Percentiles rank a stretch among this genome's conserved stretches.
Evolutionary conservation across 2,888 invertebrate species (phyloP).

Genomic region (Pegoplata infirma): DNA sequence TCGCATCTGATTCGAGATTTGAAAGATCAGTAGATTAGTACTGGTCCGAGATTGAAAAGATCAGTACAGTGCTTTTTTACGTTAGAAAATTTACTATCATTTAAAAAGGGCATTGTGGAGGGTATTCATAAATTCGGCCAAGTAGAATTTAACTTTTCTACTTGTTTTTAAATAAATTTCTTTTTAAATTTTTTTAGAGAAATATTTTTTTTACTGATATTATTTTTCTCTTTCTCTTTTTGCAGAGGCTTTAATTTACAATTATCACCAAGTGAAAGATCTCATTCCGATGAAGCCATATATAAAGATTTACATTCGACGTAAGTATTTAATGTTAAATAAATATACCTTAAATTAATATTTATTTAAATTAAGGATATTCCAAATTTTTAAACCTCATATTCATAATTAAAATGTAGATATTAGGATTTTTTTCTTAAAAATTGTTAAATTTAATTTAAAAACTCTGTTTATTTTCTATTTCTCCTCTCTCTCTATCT

Average conservation of each 20-base stretch:
- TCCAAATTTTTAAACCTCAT: not conserved
- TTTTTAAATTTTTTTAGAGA: no score
- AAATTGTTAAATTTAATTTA: slow-evolving; percentile 17
- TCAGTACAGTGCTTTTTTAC: no score
- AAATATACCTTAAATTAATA: not conserved
- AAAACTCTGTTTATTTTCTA: no score
- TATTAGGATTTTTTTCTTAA: slow-evolving; percentile 21
- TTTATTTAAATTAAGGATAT: slow-evolving; percentile 17
- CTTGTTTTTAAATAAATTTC: no score
- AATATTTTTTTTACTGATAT: not conserved
- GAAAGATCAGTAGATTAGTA: no score
- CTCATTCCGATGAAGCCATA: slow-evolving; percentile 89
- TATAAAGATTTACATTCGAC: slow-evolving; percentile 89
- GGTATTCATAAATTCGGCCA: no score
- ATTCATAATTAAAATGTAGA: slow-evolving; percentile 19
- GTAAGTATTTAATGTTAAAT: slow-evolving; percentile 81
- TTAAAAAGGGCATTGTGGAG: no score
- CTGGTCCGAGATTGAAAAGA: no score
- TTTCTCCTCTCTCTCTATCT: not conserved
- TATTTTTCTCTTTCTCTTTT: slow-evolving; percentile 12
- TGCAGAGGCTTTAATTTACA: slow-evolving; percentile 90
- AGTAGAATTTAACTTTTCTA: no score
- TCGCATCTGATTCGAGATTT: no score
- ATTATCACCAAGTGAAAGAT: slow-evolving; percentile 80
- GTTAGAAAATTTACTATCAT: no score